phyloP scores from a whole-genome alignment of 2,797 vertebrate genomes.

The Macropodus opercularis region DNA sequence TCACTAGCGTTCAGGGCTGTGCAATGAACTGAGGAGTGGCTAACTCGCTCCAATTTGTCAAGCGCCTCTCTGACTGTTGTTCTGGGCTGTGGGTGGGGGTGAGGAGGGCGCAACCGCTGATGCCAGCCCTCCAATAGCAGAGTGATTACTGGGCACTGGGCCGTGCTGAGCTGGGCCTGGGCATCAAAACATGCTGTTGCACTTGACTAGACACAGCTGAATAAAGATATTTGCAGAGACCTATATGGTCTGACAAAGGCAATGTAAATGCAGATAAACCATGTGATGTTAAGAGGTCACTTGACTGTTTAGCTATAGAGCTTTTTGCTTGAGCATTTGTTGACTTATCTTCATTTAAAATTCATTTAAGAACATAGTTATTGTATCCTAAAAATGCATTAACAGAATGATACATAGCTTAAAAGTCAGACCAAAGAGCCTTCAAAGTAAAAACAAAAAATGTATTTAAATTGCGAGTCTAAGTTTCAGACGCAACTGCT shows the following conservation, averaged over 20 bases:
- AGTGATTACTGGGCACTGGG: conserved; percentile 75
- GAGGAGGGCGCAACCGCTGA: conserved; percentile 58
- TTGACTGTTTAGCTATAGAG: conserved; percentile 20
- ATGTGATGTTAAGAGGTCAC: conserved; percentile 12
- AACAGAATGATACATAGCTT: not conserved
- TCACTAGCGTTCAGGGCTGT: conserved; percentile 66
- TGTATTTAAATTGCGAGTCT: not conserved
- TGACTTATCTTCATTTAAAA: too few relatives aligned
- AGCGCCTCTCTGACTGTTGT: conserved; percentile 70
- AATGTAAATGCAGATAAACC: conserved; percentile 27
- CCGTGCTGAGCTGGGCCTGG: conserved; percentile 60
- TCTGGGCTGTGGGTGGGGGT: conserved; percentile 64
- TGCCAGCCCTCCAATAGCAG: conserved; percentile 66
- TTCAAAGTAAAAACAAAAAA: not conserved
- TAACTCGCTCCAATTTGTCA: conserved; percentile 80
- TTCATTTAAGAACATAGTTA: conserved; percentile 14
- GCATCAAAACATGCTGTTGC: conserved; percentile 67
- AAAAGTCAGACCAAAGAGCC: not conserved
- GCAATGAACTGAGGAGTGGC: conserved; percentile 77
- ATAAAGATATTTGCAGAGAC: conserved; percentile 56
- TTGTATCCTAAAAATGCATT: conserved; percentile 14
- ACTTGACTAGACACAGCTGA: conserved; percentile 55
- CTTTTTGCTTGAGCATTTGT: too few relatives aligned
- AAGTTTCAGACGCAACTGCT: not conserved
- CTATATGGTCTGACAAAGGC: conserved; percentile 29